Conservation (phyloP, 2,797 vertebrate species). For the Rhinella marina region DNA sequence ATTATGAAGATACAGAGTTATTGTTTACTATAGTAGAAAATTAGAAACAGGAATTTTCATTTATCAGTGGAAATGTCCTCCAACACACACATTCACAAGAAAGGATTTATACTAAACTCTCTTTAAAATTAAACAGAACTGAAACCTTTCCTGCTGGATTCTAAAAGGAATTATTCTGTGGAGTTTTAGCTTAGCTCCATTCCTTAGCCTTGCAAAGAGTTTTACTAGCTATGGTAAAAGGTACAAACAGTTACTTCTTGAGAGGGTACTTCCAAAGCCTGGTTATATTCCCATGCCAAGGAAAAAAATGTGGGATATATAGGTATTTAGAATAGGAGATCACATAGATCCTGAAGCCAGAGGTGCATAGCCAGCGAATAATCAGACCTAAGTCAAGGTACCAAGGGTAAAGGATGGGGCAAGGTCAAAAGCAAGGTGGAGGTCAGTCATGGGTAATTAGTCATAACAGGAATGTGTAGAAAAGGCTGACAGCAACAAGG, state of each 20-base stretch:
- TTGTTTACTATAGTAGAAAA: background rate
- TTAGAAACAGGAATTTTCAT: background rate
- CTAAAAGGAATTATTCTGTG: background rate
- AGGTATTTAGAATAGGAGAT: background rate
- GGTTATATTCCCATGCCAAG: background rate
- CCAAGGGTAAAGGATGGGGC: background rate
- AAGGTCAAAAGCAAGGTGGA: conserved; percentile 7
- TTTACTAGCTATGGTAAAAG: background rate
- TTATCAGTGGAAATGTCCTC: background rate
- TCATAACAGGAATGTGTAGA: conserved; percentile 13
- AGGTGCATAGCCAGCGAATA: background rate
- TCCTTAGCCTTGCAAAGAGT: background rate
- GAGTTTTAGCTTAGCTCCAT: background rate
- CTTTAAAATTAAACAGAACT: background rate
- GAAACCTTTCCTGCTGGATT: background rate
- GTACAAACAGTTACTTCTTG: background rate
- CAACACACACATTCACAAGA: background rate
- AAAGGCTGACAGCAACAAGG: background rate
- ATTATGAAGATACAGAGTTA: background rate
- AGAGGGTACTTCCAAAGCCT: background rate
- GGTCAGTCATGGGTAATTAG: background rate
- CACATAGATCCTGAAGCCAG: background rate
- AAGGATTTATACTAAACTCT: background rate
- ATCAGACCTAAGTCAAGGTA: background rate
- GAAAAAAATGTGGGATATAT: background rate